Evolutionary conservation across 1,140 invertebrate species (phyloP).

Genomic region (Microplitis demolitor): DNA sequence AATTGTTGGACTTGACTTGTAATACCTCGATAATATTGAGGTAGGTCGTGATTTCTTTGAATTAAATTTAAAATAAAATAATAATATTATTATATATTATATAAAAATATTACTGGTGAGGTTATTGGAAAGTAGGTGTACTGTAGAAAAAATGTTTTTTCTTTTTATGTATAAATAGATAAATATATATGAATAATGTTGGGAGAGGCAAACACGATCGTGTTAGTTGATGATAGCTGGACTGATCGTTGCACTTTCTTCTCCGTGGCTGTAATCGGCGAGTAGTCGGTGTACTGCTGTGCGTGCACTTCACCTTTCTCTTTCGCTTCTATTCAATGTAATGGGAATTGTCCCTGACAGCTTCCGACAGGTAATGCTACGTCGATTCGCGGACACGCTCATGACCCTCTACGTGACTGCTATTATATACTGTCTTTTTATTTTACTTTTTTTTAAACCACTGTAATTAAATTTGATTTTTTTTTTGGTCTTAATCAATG

Average conservation of each 20-base stretch:
- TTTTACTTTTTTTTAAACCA: neutral
- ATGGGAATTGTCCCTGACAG: slow-evolving; percentile 33
- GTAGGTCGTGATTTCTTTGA: slow-evolving; percentile 24
- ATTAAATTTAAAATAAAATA: neutral
- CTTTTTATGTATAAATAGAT: too few relatives aligned
- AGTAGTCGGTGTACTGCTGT: neutral
- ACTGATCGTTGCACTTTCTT: slow-evolving; percentile 53
- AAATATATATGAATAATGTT: neutral
- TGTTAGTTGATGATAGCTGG: slow-evolving; percentile 32
- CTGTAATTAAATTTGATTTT: neutral
- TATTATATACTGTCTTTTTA: neutral
- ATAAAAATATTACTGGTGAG: too few relatives aligned
- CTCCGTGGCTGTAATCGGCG: slow-evolving; percentile 23
- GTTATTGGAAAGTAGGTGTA: too few relatives aligned
- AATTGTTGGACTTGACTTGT: slow-evolving; percentile 3
- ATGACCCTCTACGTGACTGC: slow-evolving; percentile 14
- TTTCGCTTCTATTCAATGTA: slow-evolving; percentile 39
- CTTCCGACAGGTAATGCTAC: slow-evolving; percentile 38
- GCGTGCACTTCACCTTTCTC: slow-evolving; percentile 56
- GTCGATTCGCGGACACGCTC: slow-evolving; percentile 26
- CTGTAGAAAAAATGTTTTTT: too few relatives aligned
- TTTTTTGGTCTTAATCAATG: neutral
- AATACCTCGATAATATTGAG: slow-evolving; percentile 8
- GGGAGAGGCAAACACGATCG: slow-evolving; percentile 12
- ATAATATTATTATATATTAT: too few relatives aligned